A percentile compares a stretch with the other conserved stretches of the same genome.
phyloP scores from a whole-genome alignment of 2,797 vertebrate genomes.

The Etheostoma nigrum region DNA sequence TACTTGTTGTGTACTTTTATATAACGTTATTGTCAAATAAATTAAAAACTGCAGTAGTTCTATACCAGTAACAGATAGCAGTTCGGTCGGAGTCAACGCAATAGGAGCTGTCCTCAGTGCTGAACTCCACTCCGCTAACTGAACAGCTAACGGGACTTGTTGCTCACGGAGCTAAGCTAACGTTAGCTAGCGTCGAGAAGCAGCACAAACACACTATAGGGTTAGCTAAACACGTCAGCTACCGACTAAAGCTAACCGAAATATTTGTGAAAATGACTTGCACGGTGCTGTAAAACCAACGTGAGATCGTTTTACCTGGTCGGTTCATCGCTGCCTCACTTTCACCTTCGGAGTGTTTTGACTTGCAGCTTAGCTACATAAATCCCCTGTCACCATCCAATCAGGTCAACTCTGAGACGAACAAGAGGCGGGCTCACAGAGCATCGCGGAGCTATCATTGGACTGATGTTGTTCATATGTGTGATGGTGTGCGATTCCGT shows the following conservation, averaged over 20 bases:
- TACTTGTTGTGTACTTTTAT: too few species aligned
- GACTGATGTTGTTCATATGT: not conserved
- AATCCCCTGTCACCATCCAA: conserved; percentile 26
- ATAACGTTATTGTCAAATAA: not conserved
- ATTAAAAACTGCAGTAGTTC: not conserved
- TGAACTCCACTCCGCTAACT: conserved; percentile 42
- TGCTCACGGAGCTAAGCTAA: conserved; percentile 42
- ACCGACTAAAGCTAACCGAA: not conserved
- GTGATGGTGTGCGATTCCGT: not conserved
- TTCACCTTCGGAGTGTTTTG: conserved; percentile 23
- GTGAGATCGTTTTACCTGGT: conserved; percentile 60
- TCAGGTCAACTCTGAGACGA: conserved; percentile 16
- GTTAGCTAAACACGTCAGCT: not conserved
- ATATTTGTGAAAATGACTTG: not conserved
- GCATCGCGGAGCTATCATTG: conserved; percentile 43
- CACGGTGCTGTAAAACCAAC: rapidly evolving
- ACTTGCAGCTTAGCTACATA: not conserved
- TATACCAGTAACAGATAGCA: too few species aligned
- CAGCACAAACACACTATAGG: not conserved
- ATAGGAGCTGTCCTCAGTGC: conserved; percentile 63
- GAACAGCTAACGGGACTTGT: conserved; percentile 61
- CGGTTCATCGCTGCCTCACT: conserved; percentile 67
- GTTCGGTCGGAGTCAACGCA: not conserved
- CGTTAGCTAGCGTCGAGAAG: not conserved
- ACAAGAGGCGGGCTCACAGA: conserved; percentile 7